Evolutionary conservation across 2,113 vertebrate genomes (phyloP).

Genomic region (Nettapus auritus): DNA sequence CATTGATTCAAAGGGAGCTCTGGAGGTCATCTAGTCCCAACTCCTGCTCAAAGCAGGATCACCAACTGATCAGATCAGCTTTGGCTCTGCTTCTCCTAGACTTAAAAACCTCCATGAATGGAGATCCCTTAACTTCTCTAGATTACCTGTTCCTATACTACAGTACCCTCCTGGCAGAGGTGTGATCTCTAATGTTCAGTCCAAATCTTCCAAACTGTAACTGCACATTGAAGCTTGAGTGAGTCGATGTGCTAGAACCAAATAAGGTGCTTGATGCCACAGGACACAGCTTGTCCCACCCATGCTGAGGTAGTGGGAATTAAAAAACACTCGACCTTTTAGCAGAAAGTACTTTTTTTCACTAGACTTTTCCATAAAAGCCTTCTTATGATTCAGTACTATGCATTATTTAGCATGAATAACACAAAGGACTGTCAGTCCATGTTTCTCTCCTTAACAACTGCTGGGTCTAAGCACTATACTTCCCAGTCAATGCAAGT

Average conservation of each 20-base stretch:
- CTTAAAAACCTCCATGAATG: neutral
- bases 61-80: neutral
- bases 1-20: neutral
- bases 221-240: neutral
- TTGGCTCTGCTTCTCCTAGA: neutral
- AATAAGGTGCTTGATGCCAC: neutral
- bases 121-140: neutral
- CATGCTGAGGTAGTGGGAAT: neutral
- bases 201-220: neutral
- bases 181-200: neutral
- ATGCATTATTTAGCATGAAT: neutral
- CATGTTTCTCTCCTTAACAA: neutral
- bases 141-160: neutral
- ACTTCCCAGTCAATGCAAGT: neutral
- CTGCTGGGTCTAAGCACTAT: neutral
- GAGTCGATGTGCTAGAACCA: neutral
- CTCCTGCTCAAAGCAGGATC: neutral
- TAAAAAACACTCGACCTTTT: neutral
- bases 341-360: neutral
- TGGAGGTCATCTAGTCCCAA: neutral
- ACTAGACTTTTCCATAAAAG: neutral
- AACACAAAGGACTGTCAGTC: neutral
- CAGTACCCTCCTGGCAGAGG: neutral
- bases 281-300: neutral
- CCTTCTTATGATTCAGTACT: neutral